Conservation (phyloP, 2,113 vertebrate genomes). For the Misgurnus anguillicaudatus region DNA sequence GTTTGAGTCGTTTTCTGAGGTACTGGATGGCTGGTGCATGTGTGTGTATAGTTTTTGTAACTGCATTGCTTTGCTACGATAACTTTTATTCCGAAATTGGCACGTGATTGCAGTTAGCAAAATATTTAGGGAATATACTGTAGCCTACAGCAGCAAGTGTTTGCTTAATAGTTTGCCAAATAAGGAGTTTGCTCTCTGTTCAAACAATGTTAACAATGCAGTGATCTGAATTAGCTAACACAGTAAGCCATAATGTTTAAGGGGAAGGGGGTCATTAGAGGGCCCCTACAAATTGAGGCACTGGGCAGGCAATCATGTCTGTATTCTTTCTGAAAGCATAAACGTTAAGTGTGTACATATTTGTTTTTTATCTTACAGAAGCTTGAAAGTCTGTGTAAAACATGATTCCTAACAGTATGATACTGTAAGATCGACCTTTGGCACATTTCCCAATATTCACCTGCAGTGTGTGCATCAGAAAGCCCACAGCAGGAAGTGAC, state of each 20-base stretch:
- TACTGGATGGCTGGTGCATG: conserved; percentile 28
- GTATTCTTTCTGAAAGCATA: not conserved
- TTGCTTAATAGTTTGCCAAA: not conserved
- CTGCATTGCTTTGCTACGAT: conserved; percentile 16
- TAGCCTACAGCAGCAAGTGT: conserved; percentile 1
- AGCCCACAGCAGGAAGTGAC: conserved; percentile 50
- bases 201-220: not conserved
- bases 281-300: conserved; percentile 21
- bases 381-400: conserved; percentile 52
- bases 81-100: conserved; percentile 2
- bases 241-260: not conserved
- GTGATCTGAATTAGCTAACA: not conserved
- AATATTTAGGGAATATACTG: conserved; percentile 19
- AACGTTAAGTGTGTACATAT: not conserved
- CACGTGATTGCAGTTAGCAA: conserved; percentile 11
- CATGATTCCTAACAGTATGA: conserved; percentile 56
- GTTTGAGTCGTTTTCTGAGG: conserved; percentile 48
- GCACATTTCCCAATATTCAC: conserved; percentile 76
- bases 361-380: not conserved
- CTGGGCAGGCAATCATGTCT: conserved; percentile 19
- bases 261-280: conserved; percentile 17
- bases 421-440: conserved; percentile 66
- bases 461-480: conserved; percentile 69
- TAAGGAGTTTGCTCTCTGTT: conserved; percentile 1
- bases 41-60: conserved; percentile 27